Evolutionary conservation across 2,797 vertebrate species (phyloP), one percentile per base, ranked within the genome.

Genomic region (Macrochelys suwanniensis): DNA sequence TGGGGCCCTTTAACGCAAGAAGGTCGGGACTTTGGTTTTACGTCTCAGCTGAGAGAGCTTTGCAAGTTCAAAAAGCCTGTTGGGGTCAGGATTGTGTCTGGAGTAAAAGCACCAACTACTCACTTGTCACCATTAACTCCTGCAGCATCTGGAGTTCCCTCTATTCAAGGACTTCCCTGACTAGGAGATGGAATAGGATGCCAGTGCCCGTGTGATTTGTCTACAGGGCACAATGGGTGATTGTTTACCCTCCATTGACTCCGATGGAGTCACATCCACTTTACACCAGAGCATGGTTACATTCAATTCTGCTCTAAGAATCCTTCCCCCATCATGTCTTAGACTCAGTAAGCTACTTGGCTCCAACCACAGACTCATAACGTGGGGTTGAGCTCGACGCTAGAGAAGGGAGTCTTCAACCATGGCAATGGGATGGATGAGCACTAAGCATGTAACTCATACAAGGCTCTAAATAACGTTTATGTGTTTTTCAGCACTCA

Each of bases 401-500:
- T 28, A 77, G 26, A 31, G 45, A 26, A 25, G 68, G 42, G 15
- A 16, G 45, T 49, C 9, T 42, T 5, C 10, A 19, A 6, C 21
- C 37, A 25, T 42, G 68, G 68, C 11, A 37, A 42, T 5, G 11
- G 68, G n/a, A 23, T 71, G 37, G 19, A 42, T 23, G 19, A 25
- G 37, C n/a, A 11, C n/a, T 23, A 71, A 5, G 21, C 42, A 37
- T 42, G 33, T 65, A 37, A 23, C n/a, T 71, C n/a, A 37, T 23
- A 71, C 37, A 3, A 7, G 6, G 21, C 25, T 47, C 45, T 25
- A 16, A 28, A 47, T 77, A 49, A 15, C 3, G 26, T 15, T 25
- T 4, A 9, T 8, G 9, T 74, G 25, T 11, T 74, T 74, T 74
- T 23, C 25, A 26, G 6, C 3, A 1, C 2, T 7, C 13, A 3